Base-by-base conservation (phyloP, 2,797 vertebrate genomes). In the Pangasius krempfi region DNA sequence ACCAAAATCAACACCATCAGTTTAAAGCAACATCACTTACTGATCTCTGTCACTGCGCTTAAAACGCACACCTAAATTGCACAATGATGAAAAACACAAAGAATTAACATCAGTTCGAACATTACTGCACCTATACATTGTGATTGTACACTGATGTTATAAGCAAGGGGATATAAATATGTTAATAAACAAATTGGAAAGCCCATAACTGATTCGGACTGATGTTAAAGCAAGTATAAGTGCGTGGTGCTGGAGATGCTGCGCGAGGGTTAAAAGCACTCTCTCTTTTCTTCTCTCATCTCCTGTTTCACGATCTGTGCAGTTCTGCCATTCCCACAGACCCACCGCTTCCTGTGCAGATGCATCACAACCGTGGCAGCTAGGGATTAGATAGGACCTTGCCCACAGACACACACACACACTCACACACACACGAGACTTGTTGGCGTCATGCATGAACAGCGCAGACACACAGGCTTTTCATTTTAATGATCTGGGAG, bases 291-390 rank as follows among this genome's bases (percentile, higher is more conserved):
- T 25, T 22, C 18, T 58, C 30, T 81, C 54, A 30, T 62, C 76
- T 88, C 72, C 64, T 80, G 56, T 91, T 90, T 90, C 76, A 84
- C 56, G 88, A 87, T 88, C 56, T 88, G 84, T 73, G 81, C 90
- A 76, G 62, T 58, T 58, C 37, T 56, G 37, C 60, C 70, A 58
- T 86, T 88, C 86, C 52, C 73, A 85, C 76, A 18, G 62, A 68
- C 37, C 52, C 68, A 76, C 58, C 2, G 52, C 62, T 89, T 72
- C 62, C 62, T 68, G 73, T 78, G 33, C 76, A 64, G 62, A 78
- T 83, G 80, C 60, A 66, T 79, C 60, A 50, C 50, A 66, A 54
- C 25, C 33, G 54, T 70, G 56, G 79, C 66, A 73, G 66, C 58
- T 73, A 56, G 72, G 70, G 70, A 86, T 75, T 60, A 86, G 40